These are phyloP conservation scores for Clarias laeviceps DNA, from an alignment of 2,797 vertebrate genomes.

Conservation along the genomic window DNA sequence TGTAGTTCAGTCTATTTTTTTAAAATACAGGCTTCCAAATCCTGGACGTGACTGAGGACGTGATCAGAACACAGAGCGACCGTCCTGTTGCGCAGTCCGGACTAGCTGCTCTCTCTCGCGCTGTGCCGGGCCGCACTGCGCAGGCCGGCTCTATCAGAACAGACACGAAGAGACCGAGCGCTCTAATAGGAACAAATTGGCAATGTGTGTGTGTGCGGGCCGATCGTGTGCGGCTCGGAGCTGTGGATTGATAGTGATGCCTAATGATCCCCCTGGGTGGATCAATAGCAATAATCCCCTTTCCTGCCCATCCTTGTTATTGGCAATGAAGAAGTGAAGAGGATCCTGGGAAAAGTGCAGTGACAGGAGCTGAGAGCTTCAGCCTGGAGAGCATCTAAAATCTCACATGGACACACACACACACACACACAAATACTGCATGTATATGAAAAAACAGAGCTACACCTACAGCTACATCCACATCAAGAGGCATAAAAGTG, in stretches of 20 bases:
- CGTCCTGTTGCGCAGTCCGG: constrained; percentile 51
- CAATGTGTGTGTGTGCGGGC: constrained; percentile 96
- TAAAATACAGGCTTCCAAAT: too few relatives aligned
- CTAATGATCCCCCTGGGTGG: constrained; percentile 99
- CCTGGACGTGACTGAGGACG: neutral
- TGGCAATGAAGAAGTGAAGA: constrained; percentile 83
- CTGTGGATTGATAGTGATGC: constrained; percentile 99
- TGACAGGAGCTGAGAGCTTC: constrained; percentile 68
- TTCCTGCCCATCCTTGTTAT: constrained; percentile 94
- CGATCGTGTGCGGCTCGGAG: constrained; percentile 89
- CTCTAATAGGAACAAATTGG: constrained; percentile 99
- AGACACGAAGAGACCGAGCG: constrained; percentile 88
- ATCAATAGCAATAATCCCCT: constrained; percentile 99
- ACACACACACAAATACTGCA: neutral
- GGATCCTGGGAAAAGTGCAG: constrained; percentile 69
- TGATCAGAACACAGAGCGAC: neutral
- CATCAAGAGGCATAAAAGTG: constrained; percentile 25
- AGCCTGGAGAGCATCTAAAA: constrained; percentile 50
- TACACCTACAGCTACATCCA: neutral
- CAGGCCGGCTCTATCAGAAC: constrained; percentile 83
- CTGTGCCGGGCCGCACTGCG: constrained; percentile 69
- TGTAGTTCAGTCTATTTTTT: neutral
- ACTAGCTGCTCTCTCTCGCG: constrained; percentile 57
- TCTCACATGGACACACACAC: constrained; percentile 25
- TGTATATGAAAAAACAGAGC: neutral